phyloP scores from a whole-genome alignment of 2,888 invertebrate species.

The Tetragnatha montana region DNA sequence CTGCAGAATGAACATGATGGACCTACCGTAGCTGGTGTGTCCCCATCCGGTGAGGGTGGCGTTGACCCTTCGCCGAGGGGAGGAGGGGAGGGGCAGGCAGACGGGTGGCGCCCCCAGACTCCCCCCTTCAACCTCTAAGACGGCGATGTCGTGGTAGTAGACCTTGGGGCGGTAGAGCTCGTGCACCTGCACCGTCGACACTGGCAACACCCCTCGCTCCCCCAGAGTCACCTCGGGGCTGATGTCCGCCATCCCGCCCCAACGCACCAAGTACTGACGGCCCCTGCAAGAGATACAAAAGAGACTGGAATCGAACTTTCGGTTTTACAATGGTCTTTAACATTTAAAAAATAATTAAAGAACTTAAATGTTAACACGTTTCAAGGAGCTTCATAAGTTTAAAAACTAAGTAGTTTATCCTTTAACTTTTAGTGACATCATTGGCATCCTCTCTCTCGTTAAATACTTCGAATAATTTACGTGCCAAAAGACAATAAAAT shows the following conservation, averaged over 20 bases:
- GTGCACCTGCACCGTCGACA: background rate
- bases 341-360: no score
- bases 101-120: background rate
- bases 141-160: constrained; percentile 43
- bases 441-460: no score
- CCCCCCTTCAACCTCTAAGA: background rate
- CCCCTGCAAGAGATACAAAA: constrained; percentile 1
- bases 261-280: background rate
- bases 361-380: no score
- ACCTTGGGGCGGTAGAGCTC: constrained; percentile 21
- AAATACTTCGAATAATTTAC: no score
- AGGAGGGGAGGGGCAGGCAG: constrained; percentile 17
- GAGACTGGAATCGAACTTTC: no score
- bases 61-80: background rate
- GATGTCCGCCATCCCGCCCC: background rate
- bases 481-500: no score
- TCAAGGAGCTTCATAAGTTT: no score
- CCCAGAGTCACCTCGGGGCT: background rate
- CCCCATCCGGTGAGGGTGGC: constrained; percentile 42
- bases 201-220: background rate
- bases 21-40: constrained; percentile 41
- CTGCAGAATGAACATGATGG: no score
- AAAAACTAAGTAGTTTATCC: no score
- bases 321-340: no score
- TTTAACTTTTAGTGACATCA: no score